Conservation (phyloP, 2,113 vertebrate species). For the Megaptera novaeangliae region DNA sequence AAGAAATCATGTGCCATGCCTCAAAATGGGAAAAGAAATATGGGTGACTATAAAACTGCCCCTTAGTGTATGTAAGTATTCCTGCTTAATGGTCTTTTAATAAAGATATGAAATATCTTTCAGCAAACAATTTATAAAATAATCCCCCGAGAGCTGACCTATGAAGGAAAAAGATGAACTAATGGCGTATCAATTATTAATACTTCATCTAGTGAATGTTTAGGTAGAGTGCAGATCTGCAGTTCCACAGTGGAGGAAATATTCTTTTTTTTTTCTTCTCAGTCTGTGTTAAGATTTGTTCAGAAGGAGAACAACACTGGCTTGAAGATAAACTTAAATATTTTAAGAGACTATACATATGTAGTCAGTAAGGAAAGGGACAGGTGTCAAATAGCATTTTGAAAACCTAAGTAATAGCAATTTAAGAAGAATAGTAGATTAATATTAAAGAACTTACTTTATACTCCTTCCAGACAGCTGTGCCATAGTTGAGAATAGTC, state of each 20-base stretch:
- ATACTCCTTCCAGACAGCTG: neutral
- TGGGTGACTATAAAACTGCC: neutral
- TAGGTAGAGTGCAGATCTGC: constrained; percentile 29
- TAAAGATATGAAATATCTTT: constrained; percentile 50
- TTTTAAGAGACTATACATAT: constrained; percentile 10
- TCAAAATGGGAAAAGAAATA: constrained; percentile 30
- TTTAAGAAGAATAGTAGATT: constrained; percentile 54
- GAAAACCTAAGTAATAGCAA: constrained; percentile 29
- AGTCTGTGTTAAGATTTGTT: constrained; percentile 51
- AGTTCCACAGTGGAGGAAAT: neutral
- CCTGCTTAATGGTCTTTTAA: constrained; percentile 43
- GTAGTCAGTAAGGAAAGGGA: constrained; percentile 31
- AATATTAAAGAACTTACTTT: constrained; percentile 41
- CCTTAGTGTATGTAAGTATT: constrained; percentile 9
- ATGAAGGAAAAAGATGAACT: constrained; percentile 14
- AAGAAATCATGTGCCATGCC: neutral
- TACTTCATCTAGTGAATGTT: constrained; percentile 41
- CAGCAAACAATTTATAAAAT: constrained; percentile 49
- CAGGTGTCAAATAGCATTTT: constrained; percentile 26
- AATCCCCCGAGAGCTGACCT: constrained; percentile 14
- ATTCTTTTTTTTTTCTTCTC: neutral
- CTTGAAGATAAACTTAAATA: constrained; percentile 21
- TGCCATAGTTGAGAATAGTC: neutral
- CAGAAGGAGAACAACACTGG: constrained; percentile 43
- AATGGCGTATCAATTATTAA: constrained; percentile 47